Conservation (phyloP, 2,113 vertebrate genomes). For the Chrysochloris asiatica region DNA sequence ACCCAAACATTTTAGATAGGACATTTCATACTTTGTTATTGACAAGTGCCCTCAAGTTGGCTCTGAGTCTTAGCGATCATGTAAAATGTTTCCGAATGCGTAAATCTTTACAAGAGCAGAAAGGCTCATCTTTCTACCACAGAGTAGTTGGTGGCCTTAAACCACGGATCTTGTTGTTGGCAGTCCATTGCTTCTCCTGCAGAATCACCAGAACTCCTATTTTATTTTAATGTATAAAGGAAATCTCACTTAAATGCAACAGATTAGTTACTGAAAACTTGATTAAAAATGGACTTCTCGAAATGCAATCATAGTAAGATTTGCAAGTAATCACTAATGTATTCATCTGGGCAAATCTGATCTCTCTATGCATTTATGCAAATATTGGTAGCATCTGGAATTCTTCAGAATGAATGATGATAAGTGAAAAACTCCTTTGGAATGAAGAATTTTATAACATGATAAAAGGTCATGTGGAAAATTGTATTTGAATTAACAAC, state of each 20-base stretch:
- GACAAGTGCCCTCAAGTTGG: too few relatives aligned
- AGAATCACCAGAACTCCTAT: too few relatives aligned
- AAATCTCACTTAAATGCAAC: background rate
- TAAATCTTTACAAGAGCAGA: too few relatives aligned
- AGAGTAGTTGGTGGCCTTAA: too few relatives aligned
- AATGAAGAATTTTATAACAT: constrained; percentile 45
- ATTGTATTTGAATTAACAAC: constrained; percentile 15
- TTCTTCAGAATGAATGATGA: constrained; percentile 11
- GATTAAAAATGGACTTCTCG: background rate
- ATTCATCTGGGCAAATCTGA: constrained; percentile 22
- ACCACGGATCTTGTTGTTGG: too few relatives aligned
- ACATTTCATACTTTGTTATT: background rate
- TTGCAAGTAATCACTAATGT: background rate
- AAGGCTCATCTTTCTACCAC: too few relatives aligned
- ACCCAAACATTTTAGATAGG: background rate
- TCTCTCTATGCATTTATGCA: constrained; percentile 30
- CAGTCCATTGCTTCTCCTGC: too few relatives aligned
- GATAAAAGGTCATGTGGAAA: background rate
- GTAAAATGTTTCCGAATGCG: too few relatives aligned
- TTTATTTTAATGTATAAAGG: background rate
- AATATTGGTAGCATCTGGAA: constrained; percentile 28
- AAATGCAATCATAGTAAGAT: background rate
- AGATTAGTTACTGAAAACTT: constrained; percentile 2
- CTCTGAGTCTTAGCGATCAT: too few relatives aligned
- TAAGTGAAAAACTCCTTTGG: background rate